A percentile compares a stretch with the other conserved stretches of the same genome.
These are phyloP conservation scores for Hemaris fuciformis DNA, from an alignment of 2,888 invertebrate species.

Conservation along the genomic window DNA sequence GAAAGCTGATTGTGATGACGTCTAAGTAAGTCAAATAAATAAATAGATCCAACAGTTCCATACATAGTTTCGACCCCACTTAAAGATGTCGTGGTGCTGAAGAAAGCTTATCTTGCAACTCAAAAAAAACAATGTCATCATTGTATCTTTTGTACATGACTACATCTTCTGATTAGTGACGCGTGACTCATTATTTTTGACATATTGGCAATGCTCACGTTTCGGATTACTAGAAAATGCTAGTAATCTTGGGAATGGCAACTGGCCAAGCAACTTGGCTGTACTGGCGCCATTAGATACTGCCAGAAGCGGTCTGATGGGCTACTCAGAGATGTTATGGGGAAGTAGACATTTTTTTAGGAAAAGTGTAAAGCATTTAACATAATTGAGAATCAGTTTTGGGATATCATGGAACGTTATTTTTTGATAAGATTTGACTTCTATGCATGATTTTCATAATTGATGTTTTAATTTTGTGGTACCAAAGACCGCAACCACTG, in stretches of 20 bases:
- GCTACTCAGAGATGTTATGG: background rate
- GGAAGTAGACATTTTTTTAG: background rate
- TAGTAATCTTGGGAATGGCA: background rate
- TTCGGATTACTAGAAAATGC: background rate
- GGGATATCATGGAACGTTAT: no score
- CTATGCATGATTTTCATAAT: no score
- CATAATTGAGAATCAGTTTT: no score
- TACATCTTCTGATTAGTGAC: background rate
- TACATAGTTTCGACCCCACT: no score
- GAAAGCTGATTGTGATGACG: no score
- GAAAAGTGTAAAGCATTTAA: no score
- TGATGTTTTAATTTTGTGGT: no score
- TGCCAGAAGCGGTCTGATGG: background rate
- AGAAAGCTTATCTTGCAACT: background rate
- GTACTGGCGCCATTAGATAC: background rate
- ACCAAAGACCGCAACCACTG: no score
- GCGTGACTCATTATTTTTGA: background rate
- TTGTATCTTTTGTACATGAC: background rate
- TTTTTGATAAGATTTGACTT: no score
- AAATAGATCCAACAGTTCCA: no score
- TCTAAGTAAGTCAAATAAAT: no score
- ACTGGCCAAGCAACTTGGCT: background rate
- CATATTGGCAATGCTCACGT: background rate
- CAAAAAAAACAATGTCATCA: background rate
- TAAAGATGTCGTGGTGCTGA: background rate